Percentiles rank a stretch among this genome's conserved stretches.
phyloP scores from a whole-genome alignment of 1,140 invertebrate genomes.

The Meloidogyne hapla region DNA sequence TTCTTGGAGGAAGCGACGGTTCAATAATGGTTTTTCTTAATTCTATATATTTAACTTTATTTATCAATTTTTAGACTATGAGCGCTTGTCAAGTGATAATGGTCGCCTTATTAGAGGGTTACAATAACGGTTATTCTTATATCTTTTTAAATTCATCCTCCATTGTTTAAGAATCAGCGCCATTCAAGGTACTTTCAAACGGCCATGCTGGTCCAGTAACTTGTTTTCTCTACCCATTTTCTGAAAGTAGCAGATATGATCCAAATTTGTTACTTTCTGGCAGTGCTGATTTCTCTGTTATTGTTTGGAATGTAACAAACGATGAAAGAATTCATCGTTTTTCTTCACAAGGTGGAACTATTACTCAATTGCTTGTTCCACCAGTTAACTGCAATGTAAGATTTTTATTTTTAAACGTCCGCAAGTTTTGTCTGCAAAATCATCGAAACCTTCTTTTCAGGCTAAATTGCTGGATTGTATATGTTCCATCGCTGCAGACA shows the following conservation, averaged over 20 bases:
- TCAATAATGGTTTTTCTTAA: conserved; percentile 67
- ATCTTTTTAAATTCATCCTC: conserved; percentile 24
- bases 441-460: conserved; percentile 69
- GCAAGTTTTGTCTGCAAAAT: not conserved
- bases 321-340: conserved; percentile 87
- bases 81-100: conserved; percentile 92
- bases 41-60: not conserved
- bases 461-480: conserved; percentile 87
- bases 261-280: conserved; percentile 86
- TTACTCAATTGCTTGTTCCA: conserved; percentile 84
- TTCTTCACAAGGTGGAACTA: conserved; percentile 83
- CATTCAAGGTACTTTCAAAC: conserved; percentile 69
- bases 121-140: conserved; percentile 23
- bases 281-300: conserved; percentile 94
- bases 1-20: conserved; percentile 90
- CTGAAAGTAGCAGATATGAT: conserved; percentile 87
- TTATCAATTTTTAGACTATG: conserved; percentile 76
- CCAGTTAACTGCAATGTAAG: conserved; percentile 85
- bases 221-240: conserved; percentile 89
- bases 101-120: conserved; percentile 82
- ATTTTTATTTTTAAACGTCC: conserved; percentile 34
- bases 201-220: conserved; percentile 92
- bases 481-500: conserved; percentile 93
- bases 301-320: conserved; percentile 90
- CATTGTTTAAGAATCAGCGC: conserved; percentile 36